Percentiles rank a stretch among this genome's conserved stretches.
Conservation (phyloP, 2,797 vertebrate species). For the Pangasius krempfi region DNA sequence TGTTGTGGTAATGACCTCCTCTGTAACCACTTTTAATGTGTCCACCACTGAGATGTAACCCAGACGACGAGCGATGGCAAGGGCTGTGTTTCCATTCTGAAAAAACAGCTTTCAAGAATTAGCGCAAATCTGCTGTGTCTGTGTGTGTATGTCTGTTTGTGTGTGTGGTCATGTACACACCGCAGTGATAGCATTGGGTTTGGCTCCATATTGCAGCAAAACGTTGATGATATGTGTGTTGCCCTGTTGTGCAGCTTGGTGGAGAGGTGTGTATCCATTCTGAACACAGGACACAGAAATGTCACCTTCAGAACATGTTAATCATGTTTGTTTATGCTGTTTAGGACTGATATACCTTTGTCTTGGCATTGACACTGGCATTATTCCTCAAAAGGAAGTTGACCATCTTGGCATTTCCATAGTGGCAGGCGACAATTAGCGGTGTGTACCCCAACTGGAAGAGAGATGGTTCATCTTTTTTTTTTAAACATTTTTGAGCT, state of each 20-base stretch:
- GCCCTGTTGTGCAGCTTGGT: constrained; percentile 98
- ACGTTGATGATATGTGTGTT: constrained; percentile 97
- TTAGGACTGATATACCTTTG: constrained; percentile 82
- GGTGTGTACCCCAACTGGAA: constrained; percentile 94
- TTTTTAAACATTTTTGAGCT: neutral
- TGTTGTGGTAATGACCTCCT: constrained; percentile 93
- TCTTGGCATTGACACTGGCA: constrained; percentile 90
- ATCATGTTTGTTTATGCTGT: neutral
- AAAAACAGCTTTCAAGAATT: constrained; percentile 65
- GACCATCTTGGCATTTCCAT: constrained; percentile 97
- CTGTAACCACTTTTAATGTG: constrained; percentile 94
- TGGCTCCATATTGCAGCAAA: constrained; percentile 90
- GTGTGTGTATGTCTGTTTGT: neutral
- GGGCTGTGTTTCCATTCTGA: constrained; percentile 97
- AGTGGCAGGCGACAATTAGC: constrained; percentile 97
- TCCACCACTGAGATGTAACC: constrained; percentile 99
- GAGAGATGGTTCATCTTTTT: constrained; percentile 13
- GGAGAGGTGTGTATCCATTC: constrained; percentile 96
- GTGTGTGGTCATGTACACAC: constrained; percentile 69
- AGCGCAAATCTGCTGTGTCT: neutral
- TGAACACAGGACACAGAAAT: constrained; percentile 61
- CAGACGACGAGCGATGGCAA: constrained; percentile 93
- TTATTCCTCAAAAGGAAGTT: constrained; percentile 93
- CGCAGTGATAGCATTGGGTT: constrained; percentile 90
- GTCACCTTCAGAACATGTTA: constrained; percentile 12